These are phyloP conservation scores for Huso huso DNA, from an alignment of 2,797 vertebrate species.

Conservation along the genomic window DNA sequence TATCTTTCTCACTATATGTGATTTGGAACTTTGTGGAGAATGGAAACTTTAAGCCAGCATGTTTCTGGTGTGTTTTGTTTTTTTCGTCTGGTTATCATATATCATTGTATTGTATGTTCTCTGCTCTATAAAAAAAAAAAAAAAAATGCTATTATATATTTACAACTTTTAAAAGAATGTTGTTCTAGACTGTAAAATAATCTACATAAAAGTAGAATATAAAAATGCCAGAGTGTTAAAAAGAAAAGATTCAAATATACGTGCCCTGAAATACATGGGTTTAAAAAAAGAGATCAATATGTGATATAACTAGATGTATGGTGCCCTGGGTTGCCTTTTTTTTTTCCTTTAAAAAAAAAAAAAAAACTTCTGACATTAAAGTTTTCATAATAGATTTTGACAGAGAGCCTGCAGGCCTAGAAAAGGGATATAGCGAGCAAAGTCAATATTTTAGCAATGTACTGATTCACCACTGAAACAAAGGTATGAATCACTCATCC, in stretches of 20 bases:
- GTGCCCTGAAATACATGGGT: slow-evolving; percentile 51
- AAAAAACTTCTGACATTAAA: slow-evolving; percentile 27
- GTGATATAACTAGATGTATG: slow-evolving; percentile 61
- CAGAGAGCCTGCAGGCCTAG: slow-evolving; percentile 66
- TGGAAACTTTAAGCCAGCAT: too few species aligned
- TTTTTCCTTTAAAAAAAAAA: neutral
- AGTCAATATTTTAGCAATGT: slow-evolving; percentile 57
- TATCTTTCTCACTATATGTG: too few species aligned
- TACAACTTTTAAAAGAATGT: slow-evolving; percentile 6
- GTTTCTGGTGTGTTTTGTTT: too few species aligned
- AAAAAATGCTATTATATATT: slow-evolving; percentile 12
- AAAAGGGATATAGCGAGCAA: slow-evolving; percentile 46
- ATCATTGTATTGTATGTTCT: too few species aligned
- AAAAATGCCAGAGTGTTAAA: slow-evolving; percentile 43
- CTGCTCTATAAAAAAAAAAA: too few species aligned
- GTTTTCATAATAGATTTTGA: slow-evolving; percentile 67
- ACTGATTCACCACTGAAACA: slow-evolving; percentile 6
- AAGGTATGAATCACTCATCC: slow-evolving; percentile 22
- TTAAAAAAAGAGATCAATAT: slow-evolving; percentile 65
- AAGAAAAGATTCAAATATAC: slow-evolving; percentile 3
- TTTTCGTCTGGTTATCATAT: too few species aligned
- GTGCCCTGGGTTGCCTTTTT: slow-evolving; percentile 59
- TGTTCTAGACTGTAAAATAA: slow-evolving; percentile 30
- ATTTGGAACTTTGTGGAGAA: too few species aligned
- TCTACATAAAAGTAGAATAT: slow-evolving; percentile 58